Evolutionary conservation across 2,113 vertebrate genomes (phyloP).

Genomic region (Cyanoderma ruficeps): DNA sequence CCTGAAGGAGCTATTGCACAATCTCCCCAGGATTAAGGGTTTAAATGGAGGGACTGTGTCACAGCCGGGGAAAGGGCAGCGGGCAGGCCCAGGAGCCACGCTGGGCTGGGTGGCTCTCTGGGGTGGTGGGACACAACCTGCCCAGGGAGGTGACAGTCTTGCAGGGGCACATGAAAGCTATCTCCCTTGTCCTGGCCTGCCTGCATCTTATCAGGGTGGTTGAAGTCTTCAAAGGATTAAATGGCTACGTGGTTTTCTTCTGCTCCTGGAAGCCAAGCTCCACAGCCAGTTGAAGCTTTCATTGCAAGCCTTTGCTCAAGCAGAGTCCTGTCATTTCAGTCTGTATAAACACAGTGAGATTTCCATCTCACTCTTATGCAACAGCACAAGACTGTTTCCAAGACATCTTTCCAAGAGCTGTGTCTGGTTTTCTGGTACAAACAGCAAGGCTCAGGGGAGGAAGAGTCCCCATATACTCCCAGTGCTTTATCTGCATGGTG

Average conservation of each 20-base stretch:
- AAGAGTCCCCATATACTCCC: neutral
- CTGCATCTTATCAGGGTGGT: neutral
- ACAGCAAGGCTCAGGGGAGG: neutral
- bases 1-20: neutral
- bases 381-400: no score
- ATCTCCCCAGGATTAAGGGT: neutral
- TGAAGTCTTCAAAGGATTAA: constrained; percentile 7
- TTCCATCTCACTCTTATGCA: neutral
- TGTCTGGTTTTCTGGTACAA: neutral
- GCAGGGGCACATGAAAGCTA: neutral
- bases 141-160: neutral
- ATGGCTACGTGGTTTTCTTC: neutral
- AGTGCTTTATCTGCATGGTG: neutral
- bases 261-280: neutral
- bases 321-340: neutral
- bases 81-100: neutral
- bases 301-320: neutral
- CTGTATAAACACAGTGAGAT: neutral
- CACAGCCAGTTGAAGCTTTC: neutral
- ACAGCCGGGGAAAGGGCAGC: neutral
- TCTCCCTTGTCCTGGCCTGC: neutral
- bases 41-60: neutral
- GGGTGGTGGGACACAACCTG: neutral
- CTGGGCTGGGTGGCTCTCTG: neutral
- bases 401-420: neutral